Base-by-base conservation (phyloP, 2,797 vertebrate species). In the Fringilla coelebs region DNA sequence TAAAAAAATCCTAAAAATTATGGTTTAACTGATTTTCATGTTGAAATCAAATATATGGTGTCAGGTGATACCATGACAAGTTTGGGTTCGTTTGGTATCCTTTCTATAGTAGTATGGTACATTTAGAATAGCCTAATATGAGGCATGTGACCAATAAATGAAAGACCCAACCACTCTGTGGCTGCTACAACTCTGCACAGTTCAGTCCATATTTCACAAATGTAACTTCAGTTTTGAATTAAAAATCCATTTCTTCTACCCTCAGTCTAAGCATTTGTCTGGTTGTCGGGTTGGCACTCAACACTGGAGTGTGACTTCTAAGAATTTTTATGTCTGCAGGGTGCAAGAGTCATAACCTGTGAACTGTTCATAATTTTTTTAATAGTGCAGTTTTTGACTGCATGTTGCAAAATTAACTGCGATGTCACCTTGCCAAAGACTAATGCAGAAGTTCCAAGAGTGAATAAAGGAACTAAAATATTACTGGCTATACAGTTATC, bases 401-500 rank as follows among this genome's bases (percentile, higher is more conserved):
- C 55, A 46, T 66, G n/a, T 85, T 94, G 93, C 93, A 95, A 94
- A 97, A 94, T 91, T 92, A 95, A 90, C 55, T 63, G 90, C 81
- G 93, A 88, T 94, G 89, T 94, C 88, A 91, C 95, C 83, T 94
- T 94, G 94, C 89, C 92, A 94, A 97, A 95, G 66, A 90, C 91
- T 85, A 93, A 89, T 73, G 85, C 74, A 94, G 92, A 90, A 95
- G 88, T 97, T 97, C 96, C 94, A 97, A 92, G 82, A 85, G 49
- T 36, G 38, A 95, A 96, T 94, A 97, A 96, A 96, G 92, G 94
- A 97, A 97, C 95, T 96, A 96, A 97, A 98, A 96, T 90, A 93
- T 93, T 97, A 96, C 94, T 96, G 94, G 88, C 75, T 95, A 61
- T 88, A 72, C 82, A 95, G 94, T 97, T 98, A 90, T 96, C 96